Conservation (phyloP, 2,888 invertebrate genomes). For the Spilarctia lutea region DNA sequence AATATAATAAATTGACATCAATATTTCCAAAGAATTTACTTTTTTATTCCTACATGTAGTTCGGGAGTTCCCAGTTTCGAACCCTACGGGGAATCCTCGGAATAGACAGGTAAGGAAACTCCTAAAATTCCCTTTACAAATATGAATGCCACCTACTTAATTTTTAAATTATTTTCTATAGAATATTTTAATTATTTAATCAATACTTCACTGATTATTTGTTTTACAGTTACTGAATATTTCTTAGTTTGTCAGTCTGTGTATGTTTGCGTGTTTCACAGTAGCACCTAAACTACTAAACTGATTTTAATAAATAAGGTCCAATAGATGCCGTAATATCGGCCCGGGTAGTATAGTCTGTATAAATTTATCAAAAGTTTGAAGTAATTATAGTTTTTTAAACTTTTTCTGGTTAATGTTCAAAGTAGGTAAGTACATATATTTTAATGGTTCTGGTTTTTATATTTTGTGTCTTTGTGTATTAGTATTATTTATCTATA, state of each 20-base stretch:
- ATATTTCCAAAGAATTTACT: too few species aligned
- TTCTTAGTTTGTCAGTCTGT: background rate
- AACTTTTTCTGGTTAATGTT: too few species aligned
- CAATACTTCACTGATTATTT: background rate
- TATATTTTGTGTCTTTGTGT: background rate
- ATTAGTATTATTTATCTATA: background rate
- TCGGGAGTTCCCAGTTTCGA: background rate
- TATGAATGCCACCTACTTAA: background rate
- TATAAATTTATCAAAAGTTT: too few species aligned
- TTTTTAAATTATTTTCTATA: background rate
- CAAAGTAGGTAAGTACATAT: background rate
- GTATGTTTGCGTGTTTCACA: too few species aligned
- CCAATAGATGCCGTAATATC: too few species aligned
- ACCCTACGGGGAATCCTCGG: background rate
- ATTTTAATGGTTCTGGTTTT: background rate
- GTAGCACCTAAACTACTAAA: too few species aligned
- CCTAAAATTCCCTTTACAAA: background rate
- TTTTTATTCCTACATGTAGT: background rate
- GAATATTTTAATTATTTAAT: background rate
- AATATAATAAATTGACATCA: background rate
- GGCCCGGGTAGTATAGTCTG: too few species aligned
- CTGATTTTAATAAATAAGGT: too few species aligned
- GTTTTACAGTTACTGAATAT: background rate
- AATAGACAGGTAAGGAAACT: too few species aligned
- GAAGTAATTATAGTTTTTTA: too few species aligned